Percentiles rank a stretch among this genome's conserved stretches.
These are phyloP conservation scores for Macroramphosus scolopax DNA, from an alignment of 2,797 vertebrate species.

Conservation along the genomic window DNA sequence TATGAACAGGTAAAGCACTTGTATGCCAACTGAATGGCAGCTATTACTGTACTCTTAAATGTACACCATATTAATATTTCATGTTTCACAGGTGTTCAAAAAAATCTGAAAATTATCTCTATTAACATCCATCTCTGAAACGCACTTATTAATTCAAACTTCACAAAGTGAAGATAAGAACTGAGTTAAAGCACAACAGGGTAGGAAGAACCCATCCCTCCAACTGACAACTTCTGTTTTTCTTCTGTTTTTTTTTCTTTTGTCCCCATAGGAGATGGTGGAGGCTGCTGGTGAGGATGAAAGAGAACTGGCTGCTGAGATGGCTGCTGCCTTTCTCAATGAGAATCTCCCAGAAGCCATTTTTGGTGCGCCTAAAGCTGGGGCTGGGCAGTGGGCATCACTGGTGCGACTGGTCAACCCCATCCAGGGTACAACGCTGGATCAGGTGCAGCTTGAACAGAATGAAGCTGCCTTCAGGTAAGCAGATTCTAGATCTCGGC, in stretches of 20 bases:
- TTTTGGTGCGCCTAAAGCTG: constrained; percentile 95
- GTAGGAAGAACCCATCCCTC: too few species aligned
- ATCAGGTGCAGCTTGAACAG: constrained; percentile 96
- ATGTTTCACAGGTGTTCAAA: too few species aligned
- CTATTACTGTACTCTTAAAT: too few species aligned
- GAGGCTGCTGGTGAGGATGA: constrained; percentile 98
- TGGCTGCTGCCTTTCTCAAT: constrained; percentile 97
- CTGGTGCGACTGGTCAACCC: constrained; percentile 94
- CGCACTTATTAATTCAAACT: too few species aligned
- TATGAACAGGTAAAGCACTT: too few species aligned
- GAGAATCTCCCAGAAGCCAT: constrained; percentile 98
- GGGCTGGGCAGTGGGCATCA: constrained; percentile 96
- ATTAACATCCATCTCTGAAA: too few species aligned
- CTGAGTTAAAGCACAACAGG: too few species aligned
- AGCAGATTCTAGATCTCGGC: constrained; percentile 23
- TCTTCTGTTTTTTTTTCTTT: too few species aligned
- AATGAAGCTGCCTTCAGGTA: constrained; percentile 99
- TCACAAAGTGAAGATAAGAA: too few species aligned
- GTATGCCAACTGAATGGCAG: too few species aligned
- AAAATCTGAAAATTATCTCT: too few species aligned
- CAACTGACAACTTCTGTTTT: constrained; percentile 4
- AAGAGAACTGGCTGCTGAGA: constrained; percentile 94
- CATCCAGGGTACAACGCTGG: constrained; percentile 92
- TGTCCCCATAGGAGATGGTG: constrained; percentile 89
- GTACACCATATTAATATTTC: too few species aligned